Evolutionary conservation across 2,113 vertebrate genomes (phyloP), one percentile per base, ranked within the genome.

Genomic region (Sitta europaea): DNA sequence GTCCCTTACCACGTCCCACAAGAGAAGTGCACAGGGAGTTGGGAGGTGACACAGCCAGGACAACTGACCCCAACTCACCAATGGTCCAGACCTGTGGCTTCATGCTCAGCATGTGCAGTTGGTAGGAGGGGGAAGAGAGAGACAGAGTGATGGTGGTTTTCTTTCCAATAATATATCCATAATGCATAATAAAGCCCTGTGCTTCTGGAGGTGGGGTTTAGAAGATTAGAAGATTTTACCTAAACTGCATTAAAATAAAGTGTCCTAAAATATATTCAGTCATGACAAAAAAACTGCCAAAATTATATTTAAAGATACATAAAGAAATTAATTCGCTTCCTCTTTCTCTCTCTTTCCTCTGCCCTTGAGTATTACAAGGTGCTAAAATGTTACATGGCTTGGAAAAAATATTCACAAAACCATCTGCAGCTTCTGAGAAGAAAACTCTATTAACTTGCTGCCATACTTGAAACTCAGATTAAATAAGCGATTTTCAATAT

Each of bases 91-190:
- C 19, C 12, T 16, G 6, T 1, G 28, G 20, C 0, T 16, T n/a
- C 23, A 3, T 58, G 45, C 19, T 40, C 33, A 45, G 54, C 10
- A 6, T 9, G 21, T 13, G 48, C 45, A 77, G 14, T 22, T 63
- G 14, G 4, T 9, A 9, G 33, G 47, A 70, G 6, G 47, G 62
- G 6, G 5, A 82, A 25, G n/a, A 8, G 33, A 11, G 19, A 17
- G 7, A 58, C 3, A 1, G 15, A 76, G 5, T 14, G 24, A 33
- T 3, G 14, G 11, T 0, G 0, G 27, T 75, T 17, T 6, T 15
- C 33, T 75, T 79, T 33, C 45, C 36, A 36, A 53, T n/a, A n/a
- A n/a, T n/a, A 20, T 36, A 8, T 14, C 12, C 1, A 1, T 20
- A 33, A 6, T 0, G 0, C 0, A 0, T 14, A 53, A 28, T 8